These are phyloP conservation scores for Takifugu rubripes DNA, from an alignment of 2,797 vertebrate genomes.

Conservation along the genomic window DNA sequence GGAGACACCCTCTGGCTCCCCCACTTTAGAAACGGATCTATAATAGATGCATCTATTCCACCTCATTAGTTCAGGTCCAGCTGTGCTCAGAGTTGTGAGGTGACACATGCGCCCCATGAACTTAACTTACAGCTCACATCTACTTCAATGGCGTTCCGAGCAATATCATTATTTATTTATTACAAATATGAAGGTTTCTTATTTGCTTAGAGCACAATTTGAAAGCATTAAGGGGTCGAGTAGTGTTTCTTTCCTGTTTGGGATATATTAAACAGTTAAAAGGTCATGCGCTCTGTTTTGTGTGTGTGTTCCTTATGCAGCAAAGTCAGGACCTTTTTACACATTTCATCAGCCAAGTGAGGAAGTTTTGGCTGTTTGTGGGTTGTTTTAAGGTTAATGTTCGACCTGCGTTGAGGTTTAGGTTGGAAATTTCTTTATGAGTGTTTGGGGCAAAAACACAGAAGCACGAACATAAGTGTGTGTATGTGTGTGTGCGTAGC, in stretches of 20 bases:
- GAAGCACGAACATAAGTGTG: background rate
- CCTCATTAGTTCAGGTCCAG: constrained; percentile 25
- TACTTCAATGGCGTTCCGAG: no score
- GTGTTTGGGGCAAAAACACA: no score
- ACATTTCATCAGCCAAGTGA: no score
- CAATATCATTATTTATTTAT: no score
- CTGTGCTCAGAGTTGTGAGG: constrained; percentile 18
- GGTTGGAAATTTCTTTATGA: no score
- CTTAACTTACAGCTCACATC: background rate
- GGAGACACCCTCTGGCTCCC: constrained; percentile 11
- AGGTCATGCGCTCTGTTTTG: constrained; percentile 7
- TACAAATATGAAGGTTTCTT: no score
- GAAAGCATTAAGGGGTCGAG: constrained; percentile 1
- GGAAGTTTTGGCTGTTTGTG: no score
- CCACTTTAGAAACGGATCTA: constrained; percentile 1
- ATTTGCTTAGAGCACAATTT: background rate
- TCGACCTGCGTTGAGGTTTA: no score
- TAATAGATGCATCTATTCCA: constrained; percentile 18
- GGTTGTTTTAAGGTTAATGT: no score
- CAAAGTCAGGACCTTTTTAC: no score
- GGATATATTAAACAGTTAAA: background rate
- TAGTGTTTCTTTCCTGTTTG: constrained; percentile 1
- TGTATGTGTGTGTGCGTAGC: background rate
- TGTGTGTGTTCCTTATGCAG: background rate
- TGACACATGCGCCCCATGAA: constrained; percentile 6